Conservation (phyloP, 1,140 invertebrate species). For the Whitmania pigra region DNA sequence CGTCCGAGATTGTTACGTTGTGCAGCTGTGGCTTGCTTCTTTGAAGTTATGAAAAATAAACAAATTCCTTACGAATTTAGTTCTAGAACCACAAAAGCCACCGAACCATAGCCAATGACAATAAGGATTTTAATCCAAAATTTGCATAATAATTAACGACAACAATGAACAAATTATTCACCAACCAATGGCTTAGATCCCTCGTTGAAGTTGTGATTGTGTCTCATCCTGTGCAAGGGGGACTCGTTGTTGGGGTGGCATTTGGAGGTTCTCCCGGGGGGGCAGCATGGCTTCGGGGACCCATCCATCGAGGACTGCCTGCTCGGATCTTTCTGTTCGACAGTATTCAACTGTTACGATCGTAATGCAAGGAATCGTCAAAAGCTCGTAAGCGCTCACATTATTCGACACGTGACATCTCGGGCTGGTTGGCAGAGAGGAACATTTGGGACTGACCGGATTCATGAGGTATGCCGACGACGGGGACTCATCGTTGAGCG, state of each 20-base stretch:
- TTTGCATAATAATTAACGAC: too few relatives aligned
- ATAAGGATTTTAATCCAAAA: too few relatives aligned
- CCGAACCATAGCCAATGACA: too few relatives aligned
- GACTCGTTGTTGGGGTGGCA: background rate
- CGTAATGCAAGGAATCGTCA: too few relatives aligned
- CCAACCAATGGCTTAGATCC: slow-evolving; percentile 3
- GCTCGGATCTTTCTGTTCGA: too few relatives aligned
- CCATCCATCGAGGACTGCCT: background rate
- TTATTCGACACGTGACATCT: background rate
- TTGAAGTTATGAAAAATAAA: too few relatives aligned
- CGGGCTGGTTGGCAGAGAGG: background rate
- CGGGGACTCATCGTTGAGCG: background rate
- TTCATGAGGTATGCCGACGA: background rate
- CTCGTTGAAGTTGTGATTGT: background rate
- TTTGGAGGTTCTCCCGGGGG: slow-evolving; percentile 11
- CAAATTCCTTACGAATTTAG: too few relatives aligned
- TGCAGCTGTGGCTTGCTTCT: too few relatives aligned
- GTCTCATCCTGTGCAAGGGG: background rate
- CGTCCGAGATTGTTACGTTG: too few relatives aligned
- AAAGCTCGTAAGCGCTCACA: background rate
- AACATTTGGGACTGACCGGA: background rate
- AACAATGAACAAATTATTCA: background rate
- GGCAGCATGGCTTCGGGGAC: slow-evolving; percentile 9
- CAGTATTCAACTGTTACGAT: too few relatives aligned
- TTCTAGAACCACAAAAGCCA: too few relatives aligned